Conservation (phyloP, 2,113 vertebrate genomes). For the Pachycephala philippinensis region DNA sequence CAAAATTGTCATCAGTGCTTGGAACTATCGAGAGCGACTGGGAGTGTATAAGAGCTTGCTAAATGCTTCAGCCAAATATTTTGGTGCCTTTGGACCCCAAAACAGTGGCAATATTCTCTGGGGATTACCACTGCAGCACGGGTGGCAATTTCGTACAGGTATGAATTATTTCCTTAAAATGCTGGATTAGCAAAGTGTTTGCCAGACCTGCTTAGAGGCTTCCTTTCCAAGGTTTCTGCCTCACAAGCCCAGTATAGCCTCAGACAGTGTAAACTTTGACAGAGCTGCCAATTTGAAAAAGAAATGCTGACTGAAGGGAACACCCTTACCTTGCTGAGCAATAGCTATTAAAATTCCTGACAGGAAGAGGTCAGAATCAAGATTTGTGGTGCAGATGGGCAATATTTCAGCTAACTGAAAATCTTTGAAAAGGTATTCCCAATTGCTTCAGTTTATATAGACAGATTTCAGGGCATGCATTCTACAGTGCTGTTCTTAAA, state of each 20-base stretch:
- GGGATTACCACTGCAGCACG: conserved; percentile 82
- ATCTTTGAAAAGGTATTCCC: not conserved
- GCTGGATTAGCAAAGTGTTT: not conserved
- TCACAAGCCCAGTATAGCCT: not conserved
- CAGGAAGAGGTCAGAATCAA: not conserved
- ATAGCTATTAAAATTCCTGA: not conserved
- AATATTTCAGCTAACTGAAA: not conserved
- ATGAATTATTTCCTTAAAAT: not conserved
- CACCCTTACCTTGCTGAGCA: not conserved
- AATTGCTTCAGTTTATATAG: not conserved
- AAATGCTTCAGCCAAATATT: conserved; percentile 70
- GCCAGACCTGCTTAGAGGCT: not conserved
- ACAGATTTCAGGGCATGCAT: not conserved
- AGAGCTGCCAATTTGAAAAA: not conserved
- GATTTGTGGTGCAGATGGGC: not conserved
- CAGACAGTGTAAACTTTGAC: not conserved
- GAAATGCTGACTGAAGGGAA: not conserved
- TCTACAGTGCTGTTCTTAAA: not conserved
- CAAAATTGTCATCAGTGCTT: conserved; percentile 71
- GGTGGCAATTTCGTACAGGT: conserved; percentile 87
- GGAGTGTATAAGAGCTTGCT: conserved; percentile 79
- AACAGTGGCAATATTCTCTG: conserved; percentile 77
- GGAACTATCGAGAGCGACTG: conserved; percentile 78
- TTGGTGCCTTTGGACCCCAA: conserved; percentile 67
- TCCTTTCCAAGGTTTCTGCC: not conserved